Percentiles rank a stretch among this genome's conserved stretches.
These are phyloP conservation scores for Pachyuromys duprasi DNA, from an alignment of 2,797 vertebrate genomes.

Conservation along the genomic window DNA sequence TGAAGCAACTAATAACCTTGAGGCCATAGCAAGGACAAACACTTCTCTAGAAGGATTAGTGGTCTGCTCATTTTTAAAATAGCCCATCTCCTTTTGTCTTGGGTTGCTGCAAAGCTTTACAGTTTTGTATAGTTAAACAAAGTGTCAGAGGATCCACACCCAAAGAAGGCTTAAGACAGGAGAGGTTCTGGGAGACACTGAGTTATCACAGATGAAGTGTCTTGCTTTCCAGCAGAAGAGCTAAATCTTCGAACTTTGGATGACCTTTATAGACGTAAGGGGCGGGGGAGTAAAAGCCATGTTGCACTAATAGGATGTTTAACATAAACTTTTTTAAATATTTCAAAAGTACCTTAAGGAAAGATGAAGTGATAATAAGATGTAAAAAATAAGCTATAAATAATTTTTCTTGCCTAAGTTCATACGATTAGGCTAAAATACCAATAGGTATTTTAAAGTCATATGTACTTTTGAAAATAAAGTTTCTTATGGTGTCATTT, in stretches of 20 bases:
- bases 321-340: constrained; percentile 23
- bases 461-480: neutral
- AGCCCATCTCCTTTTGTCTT: neutral
- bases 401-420: neutral
- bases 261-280: constrained; percentile 51
- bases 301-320: constrained; percentile 1
- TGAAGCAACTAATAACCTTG: neutral
- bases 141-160: neutral
- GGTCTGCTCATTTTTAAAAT: constrained; percentile 30
- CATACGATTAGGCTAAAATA: neutral
- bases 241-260: constrained; percentile 31
- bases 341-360: neutral
- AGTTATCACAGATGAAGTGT: neutral
- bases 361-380: neutral
- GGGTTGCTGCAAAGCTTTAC: constrained; percentile 33
- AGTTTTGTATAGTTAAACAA: neutral
- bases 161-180: constrained; percentile 15
- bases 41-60: neutral
- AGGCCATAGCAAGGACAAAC: neutral
- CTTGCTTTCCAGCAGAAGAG: constrained; percentile 31
- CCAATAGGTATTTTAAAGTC: constrained; percentile 19
- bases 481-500: constrained; percentile 10
- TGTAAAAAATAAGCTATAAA: neutral
- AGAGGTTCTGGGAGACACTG: neutral
- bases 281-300: neutral